phyloP scores from a whole-genome alignment of 2,888 invertebrate species.

The Coleophora flavipennella region DNA sequence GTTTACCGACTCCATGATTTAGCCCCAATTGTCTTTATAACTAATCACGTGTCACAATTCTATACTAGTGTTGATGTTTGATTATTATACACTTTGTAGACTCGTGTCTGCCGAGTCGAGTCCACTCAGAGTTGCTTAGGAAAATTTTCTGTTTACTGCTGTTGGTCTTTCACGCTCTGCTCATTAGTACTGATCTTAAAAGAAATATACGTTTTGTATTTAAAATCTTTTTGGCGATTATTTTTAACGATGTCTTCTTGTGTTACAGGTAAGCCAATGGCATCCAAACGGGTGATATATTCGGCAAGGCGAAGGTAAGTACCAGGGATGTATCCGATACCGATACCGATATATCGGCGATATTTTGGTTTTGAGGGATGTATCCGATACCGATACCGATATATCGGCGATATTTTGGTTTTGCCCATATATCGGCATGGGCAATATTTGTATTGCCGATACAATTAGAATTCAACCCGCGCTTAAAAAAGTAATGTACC shows the following conservation, averaged over 20 bases:
- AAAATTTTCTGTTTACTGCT: conserved; percentile 7
- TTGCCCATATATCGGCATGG: no score
- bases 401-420: no score
- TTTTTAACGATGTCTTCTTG: conserved; percentile 28
- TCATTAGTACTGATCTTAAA: not conserved
- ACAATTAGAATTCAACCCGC: no score
- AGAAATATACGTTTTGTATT: no score
- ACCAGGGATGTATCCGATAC: no score
- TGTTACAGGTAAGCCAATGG: conserved; percentile 69
- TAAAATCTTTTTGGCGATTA: not conserved
- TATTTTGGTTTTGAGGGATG: no score
- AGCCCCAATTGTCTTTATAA: conserved; percentile 11
- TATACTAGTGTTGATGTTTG: conserved; percentile 6
- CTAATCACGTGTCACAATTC: conserved; percentile 9
- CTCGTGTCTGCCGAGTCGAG: no score
- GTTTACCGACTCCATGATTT: conserved; percentile 12
- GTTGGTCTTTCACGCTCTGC: not conserved
- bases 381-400: no score
- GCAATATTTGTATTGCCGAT: no score
- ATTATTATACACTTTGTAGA: conserved; percentile 12
- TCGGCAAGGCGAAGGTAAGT: conserved; percentile 52
- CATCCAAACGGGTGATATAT: conserved; percentile 59
- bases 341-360: no score
- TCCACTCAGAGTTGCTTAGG: conserved; percentile 10
- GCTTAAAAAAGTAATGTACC: no score